A percentile compares a stretch with the other conserved stretches of the same genome.
phyloP scores from a whole-genome alignment of 2,888 invertebrate species.

The Zele albiditarsus region DNA sequence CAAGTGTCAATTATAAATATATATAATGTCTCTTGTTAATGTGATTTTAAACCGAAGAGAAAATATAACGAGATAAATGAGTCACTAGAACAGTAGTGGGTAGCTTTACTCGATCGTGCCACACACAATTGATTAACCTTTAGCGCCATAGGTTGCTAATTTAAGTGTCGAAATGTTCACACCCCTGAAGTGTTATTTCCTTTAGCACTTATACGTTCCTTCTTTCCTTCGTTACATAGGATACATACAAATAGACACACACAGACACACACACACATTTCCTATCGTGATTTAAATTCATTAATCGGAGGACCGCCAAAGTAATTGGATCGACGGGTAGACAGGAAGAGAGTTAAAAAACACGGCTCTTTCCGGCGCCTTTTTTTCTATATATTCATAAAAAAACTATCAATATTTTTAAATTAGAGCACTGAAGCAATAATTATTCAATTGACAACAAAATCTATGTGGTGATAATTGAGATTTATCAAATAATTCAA shows the following conservation, averaged over 20 bases:
- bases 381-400: too few species aligned
- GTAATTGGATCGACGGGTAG: slow-evolving; percentile 60
- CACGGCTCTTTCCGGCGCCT: slow-evolving; percentile 28
- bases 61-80: slow-evolving; percentile 62
- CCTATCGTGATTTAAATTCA: slow-evolving; percentile 60
- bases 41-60: slow-evolving; percentile 23
- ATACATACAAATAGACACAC: not conserved
- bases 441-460: too few species aligned
- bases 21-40: slow-evolving; percentile 1
- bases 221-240: slow-evolving; percentile 48
- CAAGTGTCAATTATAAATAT: not conserved
- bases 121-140: slow-evolving; percentile 68
- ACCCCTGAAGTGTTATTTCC: slow-evolving; percentile 48
- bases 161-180: slow-evolving; percentile 63
- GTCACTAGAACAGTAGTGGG: slow-evolving; percentile 61
- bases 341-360: slow-evolving; percentile 47
- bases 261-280: slow-evolving; percentile 14
- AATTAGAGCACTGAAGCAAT: too few species aligned
- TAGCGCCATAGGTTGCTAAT: slow-evolving; percentile 71
- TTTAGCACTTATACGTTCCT: slow-evolving; percentile 43
- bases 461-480: too few species aligned
- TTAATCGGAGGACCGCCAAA: slow-evolving; percentile 64
- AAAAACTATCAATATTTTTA: too few species aligned
- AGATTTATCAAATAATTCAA: too few species aligned
- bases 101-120: slow-evolving; percentile 39